Evolutionary conservation across 2,797 vertebrate species (phyloP).

Genomic region (Podarcis lilfordi): DNA sequence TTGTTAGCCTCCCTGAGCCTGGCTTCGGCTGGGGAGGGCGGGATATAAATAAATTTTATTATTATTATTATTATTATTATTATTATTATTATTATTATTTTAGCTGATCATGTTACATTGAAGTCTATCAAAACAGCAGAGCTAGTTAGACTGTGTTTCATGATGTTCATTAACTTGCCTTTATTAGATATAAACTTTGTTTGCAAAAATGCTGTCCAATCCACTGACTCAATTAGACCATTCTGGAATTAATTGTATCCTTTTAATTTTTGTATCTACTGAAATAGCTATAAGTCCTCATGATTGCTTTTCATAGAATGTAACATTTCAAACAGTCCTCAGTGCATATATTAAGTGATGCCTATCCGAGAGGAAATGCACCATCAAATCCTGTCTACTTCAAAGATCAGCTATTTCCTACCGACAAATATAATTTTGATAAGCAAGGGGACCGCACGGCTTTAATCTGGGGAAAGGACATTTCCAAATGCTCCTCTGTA

Average conservation of each 20-base stretch:
- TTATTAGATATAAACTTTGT: slow-evolving; percentile 27
- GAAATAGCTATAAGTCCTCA: neutral
- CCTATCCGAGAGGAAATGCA: neutral
- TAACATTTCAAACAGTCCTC: neutral
- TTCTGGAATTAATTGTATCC: slow-evolving; percentile 40
- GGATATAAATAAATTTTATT: no score
- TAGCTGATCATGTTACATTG: slow-evolving; percentile 12
- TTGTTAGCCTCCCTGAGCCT: no score
- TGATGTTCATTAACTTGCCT: slow-evolving; percentile 30
- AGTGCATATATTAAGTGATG: neutral
- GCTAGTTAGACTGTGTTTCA: slow-evolving; percentile 32
- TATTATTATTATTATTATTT: no score
- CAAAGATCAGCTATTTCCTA: slow-evolving; percentile 8
- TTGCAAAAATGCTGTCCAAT: neutral
- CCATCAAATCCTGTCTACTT: neutral
- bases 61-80: no score
- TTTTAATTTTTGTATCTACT: slow-evolving; percentile 40
- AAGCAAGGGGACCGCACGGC: neutral
- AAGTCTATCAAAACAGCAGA: slow-evolving; percentile 32
- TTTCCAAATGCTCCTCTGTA: neutral
- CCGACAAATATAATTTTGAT: neutral
- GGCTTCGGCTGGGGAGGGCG: no score
- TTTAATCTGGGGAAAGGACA: neutral
- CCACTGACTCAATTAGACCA: slow-evolving; percentile 24
- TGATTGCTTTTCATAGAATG: slow-evolving; percentile 4